Percentiles rank a stretch among this genome's conserved stretches.
phyloP scores from a whole-genome alignment of 2,797 vertebrate genomes.

The Molossus alvarezi region DNA sequence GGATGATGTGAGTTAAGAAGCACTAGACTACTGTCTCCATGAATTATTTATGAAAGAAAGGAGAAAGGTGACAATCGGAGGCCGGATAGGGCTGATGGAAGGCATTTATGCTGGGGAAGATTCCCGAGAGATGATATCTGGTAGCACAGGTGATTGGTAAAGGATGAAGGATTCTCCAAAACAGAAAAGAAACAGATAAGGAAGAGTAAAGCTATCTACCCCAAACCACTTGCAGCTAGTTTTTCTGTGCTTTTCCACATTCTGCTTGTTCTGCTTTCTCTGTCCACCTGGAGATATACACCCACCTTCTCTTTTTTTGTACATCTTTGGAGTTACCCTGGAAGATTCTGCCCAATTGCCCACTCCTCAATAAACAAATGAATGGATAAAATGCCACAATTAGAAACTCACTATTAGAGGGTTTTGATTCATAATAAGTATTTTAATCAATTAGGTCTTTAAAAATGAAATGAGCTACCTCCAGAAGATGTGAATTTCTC shows the following conservation, averaged over 20 bases:
- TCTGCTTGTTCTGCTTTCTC: slow-evolving; percentile 27
- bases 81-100: neutral
- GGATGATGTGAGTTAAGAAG: neutral
- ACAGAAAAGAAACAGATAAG: neutral
- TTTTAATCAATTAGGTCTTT: neutral
- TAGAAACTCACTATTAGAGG: slow-evolving; percentile 14
- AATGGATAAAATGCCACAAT: slow-evolving; percentile 22
- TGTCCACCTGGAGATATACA: neutral
- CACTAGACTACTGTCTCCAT: neutral
- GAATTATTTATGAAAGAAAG: neutral
- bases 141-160: neutral
- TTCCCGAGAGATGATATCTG: neutral
- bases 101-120: neutral
- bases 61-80: neutral
- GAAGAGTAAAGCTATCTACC: neutral
- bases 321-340: neutral
- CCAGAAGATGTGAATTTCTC: neutral
- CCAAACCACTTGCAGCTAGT: neutral
- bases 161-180: neutral
- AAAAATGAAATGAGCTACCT: slow-evolving; percentile 13
- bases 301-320: neutral
- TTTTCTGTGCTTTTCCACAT: neutral
- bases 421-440: slow-evolving; percentile 47
- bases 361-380: neutral
- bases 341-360: neutral